Base-by-base conservation (phyloP, 2,888 invertebrate genomes). In the Allygus modestus region DNA sequence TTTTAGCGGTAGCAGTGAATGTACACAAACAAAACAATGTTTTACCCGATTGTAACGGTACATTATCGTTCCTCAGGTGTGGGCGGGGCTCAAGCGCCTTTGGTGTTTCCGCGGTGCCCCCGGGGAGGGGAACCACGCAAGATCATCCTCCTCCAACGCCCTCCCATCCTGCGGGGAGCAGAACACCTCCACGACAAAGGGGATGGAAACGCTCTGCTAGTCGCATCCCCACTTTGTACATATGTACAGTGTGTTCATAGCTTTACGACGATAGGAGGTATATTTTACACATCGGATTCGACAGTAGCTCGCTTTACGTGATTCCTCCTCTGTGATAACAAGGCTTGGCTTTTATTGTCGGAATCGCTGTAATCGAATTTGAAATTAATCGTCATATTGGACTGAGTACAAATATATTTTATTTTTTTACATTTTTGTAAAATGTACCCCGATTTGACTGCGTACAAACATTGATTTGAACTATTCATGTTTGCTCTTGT, bases 81-180 rank as follows among this genome's bases (percentile, higher is more conserved):
- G 95, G 92, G 92, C 94, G 37, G 94, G 94, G 61, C 91, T 94
- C 43, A 94, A 94, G 89, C 91, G 94, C 84, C 91, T 94, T 87
- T 94, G 93, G 91, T 94, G 94, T 88, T 92, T 92, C 87, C 91
- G 92, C 86, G 91, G 92, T 85, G 91, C 92, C 85, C 91, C 92
- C 87, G 91, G 92, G 86, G 92, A 92, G 87, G 90, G 90, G 82
- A 91, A 90, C 88, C 90, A 90, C 86, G 91, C 91, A 81, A 91
- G 92, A 77, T 96, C 96, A 85, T 93, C 94, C 84, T 94, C 94
- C 87, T 96, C 96, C 85, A 96, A 96, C 91, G 96, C 96, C 85
- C 92, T 95, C 90, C 96, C 96, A 83, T 96, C 96, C 51, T 93
- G 96, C 92, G 96, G 95, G 86, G 95, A 95, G 90, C 88, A 88